A percentile compares a stretch with the other conserved stretches of the same genome.
phyloP scores from a whole-genome alignment of 2,888 invertebrate genomes.

The Pantelozetes paolii region DNA sequence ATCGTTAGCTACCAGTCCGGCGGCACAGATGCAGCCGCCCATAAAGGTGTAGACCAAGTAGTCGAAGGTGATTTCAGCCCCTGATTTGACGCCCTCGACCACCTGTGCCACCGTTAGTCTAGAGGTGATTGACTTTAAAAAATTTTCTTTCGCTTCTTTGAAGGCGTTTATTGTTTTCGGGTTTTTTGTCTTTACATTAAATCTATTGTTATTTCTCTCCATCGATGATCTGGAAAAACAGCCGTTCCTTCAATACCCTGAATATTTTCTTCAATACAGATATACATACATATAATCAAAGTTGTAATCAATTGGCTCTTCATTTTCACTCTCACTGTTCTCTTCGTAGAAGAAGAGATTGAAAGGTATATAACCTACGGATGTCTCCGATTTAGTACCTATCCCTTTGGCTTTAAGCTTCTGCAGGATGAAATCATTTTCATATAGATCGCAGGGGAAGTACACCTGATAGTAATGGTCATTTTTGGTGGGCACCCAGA shows the following conservation, averaged over 20 bases:
- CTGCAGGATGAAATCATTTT: constrained; percentile 61
- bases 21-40: constrained; percentile 68
- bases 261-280: not conserved
- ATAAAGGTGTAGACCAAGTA: constrained; percentile 66
- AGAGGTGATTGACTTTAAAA: constrained; percentile 64
- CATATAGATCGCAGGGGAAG: constrained; percentile 61
- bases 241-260: not conserved
- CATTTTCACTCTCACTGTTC: constrained; percentile 4
- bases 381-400: constrained; percentile 56
- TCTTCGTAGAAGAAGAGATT: constrained; percentile 41
- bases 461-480: constrained; percentile 59
- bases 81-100: constrained; percentile 63
- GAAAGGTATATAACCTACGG: constrained; percentile 47
- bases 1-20: constrained; percentile 69
- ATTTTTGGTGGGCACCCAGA: constrained; percentile 59
- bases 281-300: not conserved
- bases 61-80: constrained; percentile 69
- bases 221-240: not conserved
- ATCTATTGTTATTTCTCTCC: not conserved
- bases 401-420: constrained; percentile 61
- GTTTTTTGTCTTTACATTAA: not conserved
- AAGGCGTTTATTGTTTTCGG: constrained; percentile 38
- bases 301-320: not conserved
- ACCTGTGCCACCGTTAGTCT: constrained; percentile 68
- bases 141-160: constrained; percentile 51